These are phyloP conservation scores for Hipparchia semele DNA, from an alignment of 2,888 invertebrate species.

Conservation along the genomic window DNA sequence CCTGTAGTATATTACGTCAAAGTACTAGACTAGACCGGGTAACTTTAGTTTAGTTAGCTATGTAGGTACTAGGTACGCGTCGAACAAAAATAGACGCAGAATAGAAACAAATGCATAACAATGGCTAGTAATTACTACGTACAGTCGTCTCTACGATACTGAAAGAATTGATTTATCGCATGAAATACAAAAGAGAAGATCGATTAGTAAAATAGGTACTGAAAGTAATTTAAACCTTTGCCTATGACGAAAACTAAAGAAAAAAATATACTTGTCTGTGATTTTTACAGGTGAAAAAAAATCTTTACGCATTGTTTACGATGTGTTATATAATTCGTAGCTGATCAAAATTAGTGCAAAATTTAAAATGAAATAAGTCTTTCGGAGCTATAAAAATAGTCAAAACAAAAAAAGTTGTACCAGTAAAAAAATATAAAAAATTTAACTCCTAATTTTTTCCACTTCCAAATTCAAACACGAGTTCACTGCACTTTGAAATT, in stretches of 20 bases:
- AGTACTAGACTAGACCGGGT: not conserved
- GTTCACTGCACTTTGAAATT: slow-evolving; percentile 77
- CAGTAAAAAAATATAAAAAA: slow-evolving; percentile 29
- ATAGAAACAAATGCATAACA: slow-evolving; percentile 9
- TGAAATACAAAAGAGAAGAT: not conserved
- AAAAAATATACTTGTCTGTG: not conserved
- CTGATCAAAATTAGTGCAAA: not conserved
- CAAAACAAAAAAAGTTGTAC: not conserved
- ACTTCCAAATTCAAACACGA: slow-evolving; percentile 42
- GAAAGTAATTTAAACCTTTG: not conserved
- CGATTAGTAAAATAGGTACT: not conserved
- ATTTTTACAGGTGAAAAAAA: not conserved
- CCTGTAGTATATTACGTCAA: too few relatives aligned
- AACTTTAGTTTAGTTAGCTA: not conserved
- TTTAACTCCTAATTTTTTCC: slow-evolving; percentile 38
- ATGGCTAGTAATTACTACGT: not conserved
- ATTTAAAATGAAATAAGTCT: too few relatives aligned
- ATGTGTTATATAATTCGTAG: not conserved
- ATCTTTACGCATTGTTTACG: too few relatives aligned
- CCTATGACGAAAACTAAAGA: not conserved
- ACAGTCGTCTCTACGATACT: not conserved
- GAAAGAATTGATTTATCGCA: not conserved
- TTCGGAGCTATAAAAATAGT: too few relatives aligned
- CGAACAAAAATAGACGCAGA: slow-evolving; percentile 5
- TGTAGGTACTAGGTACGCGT: not conserved